Evolutionary conservation across 2,888 invertebrate genomes (phyloP), one percentile per base, ranked within the genome.

Genomic region (Dilophus febrilis): DNA sequence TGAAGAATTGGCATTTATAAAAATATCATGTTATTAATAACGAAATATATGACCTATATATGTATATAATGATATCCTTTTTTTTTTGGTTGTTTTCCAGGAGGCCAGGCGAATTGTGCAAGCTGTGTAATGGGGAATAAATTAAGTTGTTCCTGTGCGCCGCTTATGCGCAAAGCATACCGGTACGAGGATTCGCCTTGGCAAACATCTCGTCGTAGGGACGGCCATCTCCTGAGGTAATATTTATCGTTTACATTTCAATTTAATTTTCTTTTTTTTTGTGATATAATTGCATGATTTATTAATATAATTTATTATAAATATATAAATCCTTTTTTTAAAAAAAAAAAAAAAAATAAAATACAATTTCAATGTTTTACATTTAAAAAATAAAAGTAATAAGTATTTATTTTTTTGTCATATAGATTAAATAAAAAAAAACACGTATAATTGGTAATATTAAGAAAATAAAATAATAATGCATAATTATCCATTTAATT

Each of bases 151-250:
- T 88, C 90, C 57, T 94, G 94, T 71, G 92, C 90, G 57, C 92
- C 94, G 56, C 75, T 94, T 61, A 82, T 91, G 67, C 82, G 90
- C 70, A 92, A 91, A 72, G 87, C 86, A 60, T 92, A 92, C 70
- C 82, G 91, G 60, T 88, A 90, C 68, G 91, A 87, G 66, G 88
- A 91, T 66, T 87, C 90, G 61, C 92, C 92, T 63, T 90, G 88
- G 87, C 87, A 88, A 67, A 81, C 83, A 59, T 81, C 82, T 47
- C 71, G 83, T 51, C 73, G 85, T 52, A 71, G 83, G 51, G 85
- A 86, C 64, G 85, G 85, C 55, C 85, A 85, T 66, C 74, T 90
- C 57, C 72, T 90, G 66, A 83, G 87, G 88, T 87, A 49, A 50
- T 41, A 29, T 10, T 36, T 31, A 17, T 34, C n/a, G 38, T 38